Evolutionary conservation across 2,888 invertebrate genomes (phyloP).

Genomic region (Podotricha telesiphe): DNA sequence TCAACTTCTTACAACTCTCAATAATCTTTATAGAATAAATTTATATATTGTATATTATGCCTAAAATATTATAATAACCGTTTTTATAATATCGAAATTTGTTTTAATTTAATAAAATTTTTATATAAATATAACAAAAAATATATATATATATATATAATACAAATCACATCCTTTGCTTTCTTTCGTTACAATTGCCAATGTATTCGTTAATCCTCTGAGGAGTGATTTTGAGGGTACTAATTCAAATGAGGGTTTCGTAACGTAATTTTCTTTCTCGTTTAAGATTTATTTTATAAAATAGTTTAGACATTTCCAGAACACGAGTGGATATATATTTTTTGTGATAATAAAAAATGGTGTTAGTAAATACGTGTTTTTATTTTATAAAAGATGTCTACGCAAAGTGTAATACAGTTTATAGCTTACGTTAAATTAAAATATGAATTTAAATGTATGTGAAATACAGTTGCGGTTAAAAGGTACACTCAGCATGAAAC

Average conservation of each 20-base stretch:
- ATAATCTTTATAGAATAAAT: background rate
- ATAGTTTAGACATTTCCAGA: slow-evolving; percentile 43
- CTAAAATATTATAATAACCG: no score
- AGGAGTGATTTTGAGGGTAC: slow-evolving; percentile 56
- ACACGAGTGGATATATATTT: background rate
- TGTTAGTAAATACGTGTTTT: background rate
- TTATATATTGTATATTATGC: no score
- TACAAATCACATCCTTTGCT: slow-evolving; percentile 39
- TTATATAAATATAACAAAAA: background rate
- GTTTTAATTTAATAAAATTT: no score
- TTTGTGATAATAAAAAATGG: background rate
- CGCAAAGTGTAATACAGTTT: no score
- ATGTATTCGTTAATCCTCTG: slow-evolving; percentile 49
- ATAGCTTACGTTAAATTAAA: background rate
- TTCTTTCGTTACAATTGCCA: slow-evolving; percentile 40
- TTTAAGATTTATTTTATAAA: slow-evolving; percentile 59
- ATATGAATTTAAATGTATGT: background rate
- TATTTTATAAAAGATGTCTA: background rate
- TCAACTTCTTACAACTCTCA: background rate
- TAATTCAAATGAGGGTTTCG: slow-evolving; percentile 60
- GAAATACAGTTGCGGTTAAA: background rate
- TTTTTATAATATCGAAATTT: no score
- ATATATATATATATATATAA: background rate
- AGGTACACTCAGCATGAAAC: slow-evolving; percentile 8
- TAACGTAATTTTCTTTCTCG: slow-evolving; percentile 63